Conservation (phyloP, 1,140 invertebrate genomes). For the Harpegnathos saltator region DNA sequence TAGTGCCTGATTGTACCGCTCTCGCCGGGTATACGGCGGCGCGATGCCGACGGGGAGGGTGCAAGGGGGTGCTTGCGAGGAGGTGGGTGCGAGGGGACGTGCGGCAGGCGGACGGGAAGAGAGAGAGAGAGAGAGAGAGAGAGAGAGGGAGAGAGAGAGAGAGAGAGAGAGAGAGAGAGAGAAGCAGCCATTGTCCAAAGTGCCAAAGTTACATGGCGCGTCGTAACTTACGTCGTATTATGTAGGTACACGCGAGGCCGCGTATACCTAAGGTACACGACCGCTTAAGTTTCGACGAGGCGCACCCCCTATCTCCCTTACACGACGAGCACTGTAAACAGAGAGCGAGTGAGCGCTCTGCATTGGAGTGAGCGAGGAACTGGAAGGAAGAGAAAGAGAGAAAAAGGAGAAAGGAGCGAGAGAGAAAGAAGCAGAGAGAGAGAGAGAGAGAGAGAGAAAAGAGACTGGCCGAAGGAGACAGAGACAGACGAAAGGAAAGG, state of each 20-base stretch:
- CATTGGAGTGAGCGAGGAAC: conserved; percentile 32
- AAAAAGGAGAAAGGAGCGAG: conserved; percentile 40
- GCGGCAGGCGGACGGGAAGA: background rate
- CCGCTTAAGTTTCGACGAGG: conserved; percentile 77
- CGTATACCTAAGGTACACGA: conserved; percentile 76
- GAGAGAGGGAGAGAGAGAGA: conserved; percentile 60
- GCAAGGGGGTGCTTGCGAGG: background rate
- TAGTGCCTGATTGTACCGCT: conserved; percentile 64
- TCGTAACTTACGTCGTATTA: conserved; percentile 77
- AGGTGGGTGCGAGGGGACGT: background rate
- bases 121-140: conserved; percentile 62
- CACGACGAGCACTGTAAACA: conserved; percentile 74
- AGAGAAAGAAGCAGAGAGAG: conserved; percentile 33
- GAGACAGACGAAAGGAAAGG: conserved; percentile 51
- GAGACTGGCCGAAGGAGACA: conserved; percentile 17
- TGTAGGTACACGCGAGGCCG: conserved; percentile 73
- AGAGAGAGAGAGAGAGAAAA: conserved; percentile 31
- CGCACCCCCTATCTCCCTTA: conserved; percentile 72
- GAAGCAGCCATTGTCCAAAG: conserved; percentile 78
- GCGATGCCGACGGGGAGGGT: conserved; percentile 20
- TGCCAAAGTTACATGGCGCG: conserved; percentile 78
- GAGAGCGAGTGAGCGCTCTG: conserved; percentile 37
- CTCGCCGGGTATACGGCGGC: conserved; percentile 33
- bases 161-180: conserved; percentile 64
- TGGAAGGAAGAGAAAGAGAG: conserved; percentile 52